Conservation (phyloP, 2,797 vertebrate species). For the Tympanoctomys barrerae region DNA sequence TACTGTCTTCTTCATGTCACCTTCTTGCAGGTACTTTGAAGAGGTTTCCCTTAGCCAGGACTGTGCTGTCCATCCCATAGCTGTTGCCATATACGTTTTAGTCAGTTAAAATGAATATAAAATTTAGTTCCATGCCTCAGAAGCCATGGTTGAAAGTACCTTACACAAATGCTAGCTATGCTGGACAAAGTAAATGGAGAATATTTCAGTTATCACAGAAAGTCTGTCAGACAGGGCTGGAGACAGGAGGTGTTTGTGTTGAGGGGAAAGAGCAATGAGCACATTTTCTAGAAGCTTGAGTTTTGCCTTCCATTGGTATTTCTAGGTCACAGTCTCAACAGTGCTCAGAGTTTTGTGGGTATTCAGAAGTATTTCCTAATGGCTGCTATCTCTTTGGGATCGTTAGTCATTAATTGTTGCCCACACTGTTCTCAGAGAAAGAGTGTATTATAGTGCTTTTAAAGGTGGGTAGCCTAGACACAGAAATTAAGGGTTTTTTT, state of each 20-base stretch:
- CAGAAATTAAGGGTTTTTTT: too few species aligned
- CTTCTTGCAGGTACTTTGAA: neutral
- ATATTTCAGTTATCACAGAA: neutral
- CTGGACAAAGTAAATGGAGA: neutral
- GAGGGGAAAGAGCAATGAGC: neutral
- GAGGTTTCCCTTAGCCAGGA: neutral
- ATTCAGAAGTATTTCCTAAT: neutral
- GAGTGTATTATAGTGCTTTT: neutral
- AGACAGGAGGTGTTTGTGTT: neutral
- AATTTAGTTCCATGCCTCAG: neutral
- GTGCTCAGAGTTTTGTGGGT: neutral
- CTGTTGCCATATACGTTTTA: neutral
- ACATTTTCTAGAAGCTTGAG: neutral
- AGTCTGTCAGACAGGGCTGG: too few species aligned
- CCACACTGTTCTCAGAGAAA: conserved; percentile 24
- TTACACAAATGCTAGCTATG: neutral
- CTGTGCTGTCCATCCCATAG: neutral
- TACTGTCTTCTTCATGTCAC: neutral
- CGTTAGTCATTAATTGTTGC: conserved; percentile 39
- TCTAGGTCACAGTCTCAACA: neutral
- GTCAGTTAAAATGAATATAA: conserved; percentile 1
- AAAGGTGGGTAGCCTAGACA: neutral
- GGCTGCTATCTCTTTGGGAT: neutral
- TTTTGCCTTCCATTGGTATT: neutral
- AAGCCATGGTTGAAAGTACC: neutral